Percentiles rank a stretch among this genome's conserved stretches.
Conservation (phyloP, 2,888 invertebrate species). For the Scaptomyza parva region DNA sequence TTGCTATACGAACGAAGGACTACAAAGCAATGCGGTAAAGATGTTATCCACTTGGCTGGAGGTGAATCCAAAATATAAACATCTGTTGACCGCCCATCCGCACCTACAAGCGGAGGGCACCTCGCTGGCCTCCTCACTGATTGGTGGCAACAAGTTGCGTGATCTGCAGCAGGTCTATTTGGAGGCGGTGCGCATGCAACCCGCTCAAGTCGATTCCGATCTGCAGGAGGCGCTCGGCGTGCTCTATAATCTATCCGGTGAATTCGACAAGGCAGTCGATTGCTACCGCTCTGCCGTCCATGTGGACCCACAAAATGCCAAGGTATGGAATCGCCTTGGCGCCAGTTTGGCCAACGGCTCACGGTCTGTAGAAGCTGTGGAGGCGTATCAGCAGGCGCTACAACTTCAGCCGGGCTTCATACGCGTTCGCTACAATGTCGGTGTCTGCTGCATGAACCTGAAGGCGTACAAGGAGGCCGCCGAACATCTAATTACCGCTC, state of each 20-base stretch:
- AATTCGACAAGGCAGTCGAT: constrained; percentile 98
- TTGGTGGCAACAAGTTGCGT: constrained; percentile 85
- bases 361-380: constrained; percentile 97
- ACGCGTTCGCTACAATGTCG: constrained; percentile 98
- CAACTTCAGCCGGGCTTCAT: constrained; percentile 97
- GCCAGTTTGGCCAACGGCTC: constrained; percentile 98
- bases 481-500: constrained; percentile 96
- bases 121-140: constrained; percentile 85
- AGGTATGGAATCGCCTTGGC: constrained; percentile 98
- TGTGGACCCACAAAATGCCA: constrained; percentile 91
- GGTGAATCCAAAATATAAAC: constrained; percentile 92
- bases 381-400: constrained; percentile 96
- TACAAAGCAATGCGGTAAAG: constrained; percentile 94
- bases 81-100: constrained; percentile 86
- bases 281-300: constrained; percentile 96
- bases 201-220: constrained; percentile 92
- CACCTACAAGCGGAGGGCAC: constrained; percentile 48
- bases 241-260: constrained; percentile 96
- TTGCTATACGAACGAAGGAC: constrained; percentile 98
- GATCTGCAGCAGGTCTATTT: constrained; percentile 91
- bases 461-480: constrained; percentile 97
- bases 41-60: constrained; percentile 92
- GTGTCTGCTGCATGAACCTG: constrained; percentile 98
- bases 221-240: constrained; percentile 98
- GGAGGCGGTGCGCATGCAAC: constrained; percentile 91